These are phyloP conservation scores for Tribolium madens DNA, from an alignment of 1,140 invertebrate species.

Conservation along the genomic window DNA sequence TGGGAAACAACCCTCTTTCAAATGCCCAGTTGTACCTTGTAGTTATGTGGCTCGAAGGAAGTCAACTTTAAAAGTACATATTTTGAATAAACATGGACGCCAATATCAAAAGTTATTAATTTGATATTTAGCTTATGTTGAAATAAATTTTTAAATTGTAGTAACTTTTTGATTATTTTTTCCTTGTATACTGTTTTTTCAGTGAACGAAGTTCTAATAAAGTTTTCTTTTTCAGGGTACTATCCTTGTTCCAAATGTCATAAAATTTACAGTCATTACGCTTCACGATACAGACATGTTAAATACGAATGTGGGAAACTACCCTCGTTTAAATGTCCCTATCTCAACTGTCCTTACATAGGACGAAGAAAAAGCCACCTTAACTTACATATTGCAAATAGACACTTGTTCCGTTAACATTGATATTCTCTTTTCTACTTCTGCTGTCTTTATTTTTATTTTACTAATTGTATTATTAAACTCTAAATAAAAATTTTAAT, in stretches of 20 bases:
- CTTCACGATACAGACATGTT: constrained; percentile 71
- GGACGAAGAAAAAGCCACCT: constrained; percentile 51
- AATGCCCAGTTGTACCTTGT: background rate
- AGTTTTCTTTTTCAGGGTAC: constrained; percentile 52
- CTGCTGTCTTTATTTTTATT: background rate
- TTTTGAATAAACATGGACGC: constrained; percentile 39
- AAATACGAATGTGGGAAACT: constrained; percentile 77
- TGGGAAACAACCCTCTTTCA: constrained; percentile 49
- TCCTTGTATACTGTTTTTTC: background rate
- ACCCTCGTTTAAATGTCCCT: constrained; percentile 72
- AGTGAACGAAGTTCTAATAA: background rate
- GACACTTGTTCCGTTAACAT: constrained; percentile 33
- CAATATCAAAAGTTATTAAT: background rate
- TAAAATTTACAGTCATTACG: constrained; percentile 70
- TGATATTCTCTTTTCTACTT: background rate
- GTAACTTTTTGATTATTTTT: background rate
- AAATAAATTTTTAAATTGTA: background rate
- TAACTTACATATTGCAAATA: constrained; percentile 49
- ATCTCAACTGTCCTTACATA: constrained; percentile 40
- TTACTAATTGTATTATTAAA: background rate
- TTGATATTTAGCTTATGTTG: background rate
- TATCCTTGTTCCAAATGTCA: constrained; percentile 72
- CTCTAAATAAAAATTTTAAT: background rate
- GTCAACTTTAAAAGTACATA: constrained; percentile 25
- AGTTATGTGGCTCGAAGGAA: constrained; percentile 1